A percentile compares a stretch with the other conserved stretches of the same genome.
These are phyloP conservation scores for Myiothlypis chrysogaster DNA, from an alignment of 2,797 vertebrate genomes.

Conservation along the genomic window DNA sequence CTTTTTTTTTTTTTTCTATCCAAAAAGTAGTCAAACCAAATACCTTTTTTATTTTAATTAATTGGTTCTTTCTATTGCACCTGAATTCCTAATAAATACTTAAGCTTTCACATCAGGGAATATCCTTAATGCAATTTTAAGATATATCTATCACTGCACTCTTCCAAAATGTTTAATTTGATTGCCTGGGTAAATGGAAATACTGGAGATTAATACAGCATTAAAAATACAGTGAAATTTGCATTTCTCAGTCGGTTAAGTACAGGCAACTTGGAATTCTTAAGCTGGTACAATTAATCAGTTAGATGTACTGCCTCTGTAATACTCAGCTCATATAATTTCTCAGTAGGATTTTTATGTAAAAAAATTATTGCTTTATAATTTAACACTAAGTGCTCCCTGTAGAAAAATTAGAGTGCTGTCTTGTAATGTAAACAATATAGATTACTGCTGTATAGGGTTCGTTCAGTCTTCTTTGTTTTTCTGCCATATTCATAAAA, in stretches of 20 bases:
- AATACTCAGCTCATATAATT: conserved; percentile 23
- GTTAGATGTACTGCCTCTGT: conserved; percentile 47
- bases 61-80: not conserved
- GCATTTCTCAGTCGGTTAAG: conserved; percentile 26
- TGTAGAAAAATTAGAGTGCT: conserved; percentile 48
- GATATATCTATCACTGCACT: not conserved
- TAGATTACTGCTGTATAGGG: not conserved
- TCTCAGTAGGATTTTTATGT: conserved; percentile 53
- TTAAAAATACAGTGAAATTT: conserved; percentile 56
- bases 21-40: not conserved
- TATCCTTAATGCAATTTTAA: conserved; percentile 20
- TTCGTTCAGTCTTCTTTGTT: not conserved
- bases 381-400: conserved; percentile 42
- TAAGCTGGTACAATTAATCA: conserved; percentile 54
- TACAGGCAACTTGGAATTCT: conserved; percentile 39
- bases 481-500: conserved; percentile 15
- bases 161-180: conserved; percentile 64
- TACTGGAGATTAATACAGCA: conserved; percentile 53
- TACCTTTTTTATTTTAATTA: not conserved
- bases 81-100: not conserved
- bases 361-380: conserved; percentile 53
- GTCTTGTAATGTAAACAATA: conserved; percentile 12
- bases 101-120: not conserved
- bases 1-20: not conserved
- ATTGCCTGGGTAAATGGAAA: conserved; percentile 20